Evolutionary conservation across 2,113 vertebrate genomes (phyloP), one percentile per base, ranked within the genome.

Genomic region (Sprattus sprattus): DNA sequence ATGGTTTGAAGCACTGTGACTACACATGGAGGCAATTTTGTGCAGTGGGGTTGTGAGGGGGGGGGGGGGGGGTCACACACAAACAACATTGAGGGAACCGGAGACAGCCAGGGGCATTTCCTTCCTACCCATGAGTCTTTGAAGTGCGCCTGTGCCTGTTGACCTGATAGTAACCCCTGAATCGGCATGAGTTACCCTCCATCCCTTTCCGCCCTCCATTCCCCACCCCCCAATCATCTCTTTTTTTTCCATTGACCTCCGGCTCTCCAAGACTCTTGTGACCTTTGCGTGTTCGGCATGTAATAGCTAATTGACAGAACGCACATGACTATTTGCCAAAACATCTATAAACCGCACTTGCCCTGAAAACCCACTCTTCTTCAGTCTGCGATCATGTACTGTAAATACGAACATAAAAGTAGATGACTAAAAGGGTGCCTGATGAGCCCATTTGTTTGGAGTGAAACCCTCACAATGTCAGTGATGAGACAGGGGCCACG

Each of bases 111-210:
- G 47, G 25, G 78, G 54, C 16, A 22, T 52, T 84, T 87, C 81
- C 89, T 60, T 39, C 10, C 89, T 86, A 91, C 86, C 81, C n/a
- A 78, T 75, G 91, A 71, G 82, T 32, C 84, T 92, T 93, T 92
- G 60, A 84, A 92, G 89, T 87, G 87, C 87, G 87, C 89, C 89
- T 82, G 54, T 89, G 86, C 90, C 88, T 81, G 86, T 64, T 92
- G 89, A 91, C 89, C 89, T 89, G 86, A 90, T 89, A 87, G 94
- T 93, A 92, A 93, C 92, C 92, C 87, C 83, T 85, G 89, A 92
- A 91, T 91, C 85, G 85, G 85, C 85, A 83, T 87, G 85, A 86
- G 90, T 89, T 91, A 85, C 87, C 91, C 91, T 90, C 90, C 89
- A 90, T 92, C 82, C 85, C 89, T 90, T 85, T 84, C 82, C 87